These are phyloP conservation scores for Lucinisca nassula DNA, from an alignment of 2,888 invertebrate genomes.

Conservation along the genomic window DNA sequence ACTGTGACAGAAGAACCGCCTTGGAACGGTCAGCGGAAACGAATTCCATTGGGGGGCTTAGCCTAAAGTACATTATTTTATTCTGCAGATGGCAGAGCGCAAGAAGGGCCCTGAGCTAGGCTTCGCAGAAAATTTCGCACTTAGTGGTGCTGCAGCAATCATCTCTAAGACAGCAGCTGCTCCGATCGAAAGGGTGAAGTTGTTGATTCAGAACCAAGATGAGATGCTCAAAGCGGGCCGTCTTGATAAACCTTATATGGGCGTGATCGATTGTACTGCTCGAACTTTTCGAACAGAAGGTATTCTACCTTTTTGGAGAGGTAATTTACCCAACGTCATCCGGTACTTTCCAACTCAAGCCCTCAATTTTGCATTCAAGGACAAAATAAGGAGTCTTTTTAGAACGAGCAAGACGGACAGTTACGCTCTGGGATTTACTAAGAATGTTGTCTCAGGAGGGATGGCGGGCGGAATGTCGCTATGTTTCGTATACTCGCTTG, in stretches of 20 bases:
- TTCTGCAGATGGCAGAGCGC: too few species aligned
- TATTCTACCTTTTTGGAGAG: neutral
- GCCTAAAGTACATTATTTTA: too few species aligned
- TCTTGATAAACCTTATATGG: neutral
- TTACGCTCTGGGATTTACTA: slow-evolving; percentile 91
- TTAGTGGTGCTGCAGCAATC: too few species aligned
- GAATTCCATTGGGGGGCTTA: too few species aligned
- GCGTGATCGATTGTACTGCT: neutral
- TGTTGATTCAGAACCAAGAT: neutral
- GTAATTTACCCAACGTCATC: neutral
- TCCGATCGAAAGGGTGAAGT: neutral
- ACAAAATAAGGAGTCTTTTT: too few species aligned
- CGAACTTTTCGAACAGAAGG: neutral
- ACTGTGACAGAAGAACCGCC: too few species aligned
- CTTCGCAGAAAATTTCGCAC: too few species aligned
- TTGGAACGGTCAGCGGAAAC: too few species aligned
- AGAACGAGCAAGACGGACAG: too few species aligned
- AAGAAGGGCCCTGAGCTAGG: slow-evolving; percentile 85
- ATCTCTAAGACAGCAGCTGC: neutral
- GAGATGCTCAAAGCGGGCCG: neutral
- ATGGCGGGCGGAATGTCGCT: slow-evolving; percentile 86
- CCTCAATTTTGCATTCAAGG: too few species aligned
- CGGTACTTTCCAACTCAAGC: too few species aligned
- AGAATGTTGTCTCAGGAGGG: slow-evolving; percentile 91
- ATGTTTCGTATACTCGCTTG: slow-evolving; percentile 87